phyloP scores from a whole-genome alignment of 2,888 invertebrate species.

The Sphaerolaimus hirsutus region DNA sequence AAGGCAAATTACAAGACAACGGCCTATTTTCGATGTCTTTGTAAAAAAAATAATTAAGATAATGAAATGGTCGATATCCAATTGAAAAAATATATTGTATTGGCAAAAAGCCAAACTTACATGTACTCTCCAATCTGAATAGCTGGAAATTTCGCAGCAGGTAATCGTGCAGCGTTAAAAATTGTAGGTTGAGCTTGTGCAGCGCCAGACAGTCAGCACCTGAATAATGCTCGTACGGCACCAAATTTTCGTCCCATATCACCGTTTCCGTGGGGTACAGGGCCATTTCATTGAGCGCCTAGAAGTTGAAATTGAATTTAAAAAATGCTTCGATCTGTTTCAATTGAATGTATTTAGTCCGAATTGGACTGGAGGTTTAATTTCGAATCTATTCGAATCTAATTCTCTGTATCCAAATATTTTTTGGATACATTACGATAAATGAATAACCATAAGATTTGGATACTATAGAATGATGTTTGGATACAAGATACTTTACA shows the following conservation, averaged over 20 bases:
- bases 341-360: too few relatives aligned
- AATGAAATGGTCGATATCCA: neutral
- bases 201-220: constrained; percentile 52
- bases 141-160: constrained; percentile 83
- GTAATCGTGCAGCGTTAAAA: constrained; percentile 90
- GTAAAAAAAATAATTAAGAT: neutral
- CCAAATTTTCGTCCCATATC: constrained; percentile 96
- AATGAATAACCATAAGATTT: too few relatives aligned
- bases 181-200: constrained; percentile 89
- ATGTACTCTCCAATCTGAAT: constrained; percentile 87
- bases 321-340: too few relatives aligned
- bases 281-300: constrained; percentile 86
- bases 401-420: too few relatives aligned
- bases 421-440: too few relatives aligned
- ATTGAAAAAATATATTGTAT: neutral
- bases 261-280: constrained; percentile 89
- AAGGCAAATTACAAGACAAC: neutral
- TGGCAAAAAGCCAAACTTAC: constrained; percentile 43
- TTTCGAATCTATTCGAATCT: too few relatives aligned
- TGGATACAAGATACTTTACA: too few relatives aligned
- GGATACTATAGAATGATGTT: too few relatives aligned
- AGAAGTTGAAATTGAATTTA: constrained; percentile 45
- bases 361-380: too few relatives aligned
- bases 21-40: neutral
- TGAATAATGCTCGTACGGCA: constrained; percentile 84